Conservation (phyloP, 2,113 vertebrate genomes). For the Buteo buteo region DNA sequence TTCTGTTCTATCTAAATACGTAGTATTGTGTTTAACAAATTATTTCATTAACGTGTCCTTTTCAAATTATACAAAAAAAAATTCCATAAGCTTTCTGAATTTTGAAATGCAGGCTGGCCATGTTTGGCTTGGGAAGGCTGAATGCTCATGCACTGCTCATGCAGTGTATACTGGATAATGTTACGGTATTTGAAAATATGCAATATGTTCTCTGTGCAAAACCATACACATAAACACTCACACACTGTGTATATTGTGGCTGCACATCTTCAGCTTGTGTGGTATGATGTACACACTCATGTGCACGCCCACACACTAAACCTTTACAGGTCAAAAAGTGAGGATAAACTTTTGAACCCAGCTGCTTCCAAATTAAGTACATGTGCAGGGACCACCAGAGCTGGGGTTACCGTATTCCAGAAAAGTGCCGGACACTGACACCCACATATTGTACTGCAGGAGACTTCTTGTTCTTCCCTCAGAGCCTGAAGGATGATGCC, state of each 20-base stretch:
- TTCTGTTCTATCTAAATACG: neutral
- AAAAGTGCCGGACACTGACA: slow-evolving; percentile 16
- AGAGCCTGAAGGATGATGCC: neutral
- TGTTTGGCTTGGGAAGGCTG: neutral
- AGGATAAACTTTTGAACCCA: slow-evolving; percentile 60
- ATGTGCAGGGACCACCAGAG: slow-evolving; percentile 41
- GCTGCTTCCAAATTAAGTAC: slow-evolving; percentile 54
- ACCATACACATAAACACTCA: neutral
- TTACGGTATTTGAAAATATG: neutral
- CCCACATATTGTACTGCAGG: slow-evolving; percentile 3
- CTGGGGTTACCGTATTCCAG: slow-evolving; percentile 46
- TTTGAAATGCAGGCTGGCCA: neutral
- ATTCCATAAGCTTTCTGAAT: neutral
- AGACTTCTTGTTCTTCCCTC: neutral
- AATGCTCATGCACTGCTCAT: neutral
- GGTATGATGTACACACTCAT: neutral
- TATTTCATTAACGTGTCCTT: neutral
- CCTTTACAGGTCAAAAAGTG: slow-evolving; percentile 53
- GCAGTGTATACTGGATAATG: neutral
- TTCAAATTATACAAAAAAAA: neutral
- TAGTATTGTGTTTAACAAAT: neutral
- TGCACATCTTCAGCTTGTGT: slow-evolving; percentile 44
- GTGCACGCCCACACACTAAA: slow-evolving; percentile 17
- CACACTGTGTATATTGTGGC: neutral
- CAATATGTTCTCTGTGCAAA: neutral